phyloP scores from a whole-genome alignment of 2,888 invertebrate species.

The Ichneumoninae sp. region DNA sequence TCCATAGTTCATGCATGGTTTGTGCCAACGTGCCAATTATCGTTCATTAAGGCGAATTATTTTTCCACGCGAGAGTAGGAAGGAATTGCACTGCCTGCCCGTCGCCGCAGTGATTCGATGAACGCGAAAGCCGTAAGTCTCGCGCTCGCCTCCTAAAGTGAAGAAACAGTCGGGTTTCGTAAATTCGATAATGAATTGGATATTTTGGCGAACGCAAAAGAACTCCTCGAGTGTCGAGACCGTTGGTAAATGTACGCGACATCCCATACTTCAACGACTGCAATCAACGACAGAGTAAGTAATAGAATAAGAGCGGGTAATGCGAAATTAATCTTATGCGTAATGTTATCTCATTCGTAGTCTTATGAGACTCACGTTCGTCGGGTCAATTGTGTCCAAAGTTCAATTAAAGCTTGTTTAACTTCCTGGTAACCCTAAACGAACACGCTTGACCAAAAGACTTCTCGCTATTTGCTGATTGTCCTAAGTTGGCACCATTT shows the following conservation, averaged over 20 bases:
- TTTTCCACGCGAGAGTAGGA: slow-evolving; percentile 54
- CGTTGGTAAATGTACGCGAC: slow-evolving; percentile 20
- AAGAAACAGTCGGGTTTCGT: neutral
- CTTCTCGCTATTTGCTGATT: slow-evolving; percentile 36
- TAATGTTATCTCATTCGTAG: slow-evolving; percentile 21
- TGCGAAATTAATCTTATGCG: slow-evolving; percentile 1
- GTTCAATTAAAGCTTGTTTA: slow-evolving; percentile 71
- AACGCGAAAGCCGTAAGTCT: slow-evolving; percentile 47
- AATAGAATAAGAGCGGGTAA: slow-evolving; percentile 3
- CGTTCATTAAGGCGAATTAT: slow-evolving; percentile 61
- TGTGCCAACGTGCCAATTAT: slow-evolving; percentile 60
- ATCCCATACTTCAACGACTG: slow-evolving; percentile 66
- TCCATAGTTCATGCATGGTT: slow-evolving; percentile 25
- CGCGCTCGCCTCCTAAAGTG: neutral
- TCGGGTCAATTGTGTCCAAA: slow-evolving; percentile 58
- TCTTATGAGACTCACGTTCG: slow-evolving; percentile 47
- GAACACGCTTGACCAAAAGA: slow-evolving; percentile 22
- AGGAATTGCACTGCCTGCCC: slow-evolving; percentile 27
- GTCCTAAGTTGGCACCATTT: slow-evolving; percentile 42
- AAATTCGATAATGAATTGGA: slow-evolving; percentile 56
- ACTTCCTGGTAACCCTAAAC: slow-evolving; percentile 66
- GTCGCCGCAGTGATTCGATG: slow-evolving; percentile 55
- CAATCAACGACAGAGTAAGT: slow-evolving; percentile 66
- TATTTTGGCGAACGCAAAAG: slow-evolving; percentile 59
- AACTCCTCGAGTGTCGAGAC: neutral